These are phyloP conservation scores for Columba livia DNA, from an alignment of 2,113 vertebrate genomes.

Conservation along the genomic window DNA sequence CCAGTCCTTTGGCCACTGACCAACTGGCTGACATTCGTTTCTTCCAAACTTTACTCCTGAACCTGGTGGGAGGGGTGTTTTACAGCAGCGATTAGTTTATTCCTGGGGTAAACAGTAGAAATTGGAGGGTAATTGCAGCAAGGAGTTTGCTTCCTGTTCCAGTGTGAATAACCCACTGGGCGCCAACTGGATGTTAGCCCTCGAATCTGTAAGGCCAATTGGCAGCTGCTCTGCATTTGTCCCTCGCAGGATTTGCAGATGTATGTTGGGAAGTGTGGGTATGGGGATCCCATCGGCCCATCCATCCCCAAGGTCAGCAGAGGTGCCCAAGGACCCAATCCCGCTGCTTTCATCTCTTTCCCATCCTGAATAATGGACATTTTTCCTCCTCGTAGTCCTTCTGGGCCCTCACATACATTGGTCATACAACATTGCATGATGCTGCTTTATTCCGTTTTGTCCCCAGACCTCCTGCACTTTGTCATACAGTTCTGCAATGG, in stretches of 20 bases:
- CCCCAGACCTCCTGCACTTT: background rate
- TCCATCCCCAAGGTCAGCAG: background rate
- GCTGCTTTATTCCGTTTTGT: background rate
- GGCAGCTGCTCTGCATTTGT: slow-evolving; percentile 52
- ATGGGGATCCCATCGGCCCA: background rate
- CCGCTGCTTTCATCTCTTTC: background rate
- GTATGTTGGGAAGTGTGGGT: background rate
- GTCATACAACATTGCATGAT: background rate
- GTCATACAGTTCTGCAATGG: rapidly evolving
- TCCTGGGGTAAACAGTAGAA: slow-evolving; percentile 70
- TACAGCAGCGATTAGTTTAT: slow-evolving; percentile 64
- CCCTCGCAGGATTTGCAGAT: slow-evolving; percentile 52
- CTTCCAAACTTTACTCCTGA: slow-evolving; percentile 55
- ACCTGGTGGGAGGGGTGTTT: slow-evolving; percentile 54
- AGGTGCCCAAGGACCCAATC: background rate
- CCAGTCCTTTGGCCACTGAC: slow-evolving; percentile 62
- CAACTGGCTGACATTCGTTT: background rate
- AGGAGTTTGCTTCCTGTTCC: slow-evolving; percentile 60
- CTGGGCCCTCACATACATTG: background rate
- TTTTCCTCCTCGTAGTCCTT: background rate
- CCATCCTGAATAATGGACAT: background rate
- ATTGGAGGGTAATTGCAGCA: slow-evolving; percentile 57
- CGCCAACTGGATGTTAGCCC: slow-evolving; percentile 66
- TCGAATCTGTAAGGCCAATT: background rate
- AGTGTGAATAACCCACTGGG: slow-evolving; percentile 33